A percentile compares a stretch with the other conserved stretches of the same genome.
Evolutionary conservation across 1,140 invertebrate genomes (phyloP).

Genomic region (Acromyrmex charruanus): DNA sequence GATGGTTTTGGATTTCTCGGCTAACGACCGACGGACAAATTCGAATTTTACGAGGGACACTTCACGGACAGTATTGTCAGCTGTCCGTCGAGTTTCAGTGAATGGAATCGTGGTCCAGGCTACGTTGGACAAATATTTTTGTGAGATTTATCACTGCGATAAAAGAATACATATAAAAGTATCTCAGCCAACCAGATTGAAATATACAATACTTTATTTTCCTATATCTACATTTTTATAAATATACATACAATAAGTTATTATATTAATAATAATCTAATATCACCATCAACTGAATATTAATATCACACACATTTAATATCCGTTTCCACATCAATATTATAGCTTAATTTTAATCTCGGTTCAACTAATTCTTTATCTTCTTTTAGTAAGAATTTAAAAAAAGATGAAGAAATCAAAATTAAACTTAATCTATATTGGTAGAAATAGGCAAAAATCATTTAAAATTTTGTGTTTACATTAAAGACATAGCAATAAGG

Average conservation of each 20-base stretch:
- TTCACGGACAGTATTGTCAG: conserved; percentile 38
- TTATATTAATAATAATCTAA: neutral
- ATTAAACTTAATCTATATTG: no score
- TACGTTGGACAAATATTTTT: conserved; percentile 17
- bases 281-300: neutral
- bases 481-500: neutral
- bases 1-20: conserved; percentile 68
- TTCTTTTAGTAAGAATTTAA: no score
- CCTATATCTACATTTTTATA: neutral
- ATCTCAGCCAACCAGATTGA: conserved; percentile 30
- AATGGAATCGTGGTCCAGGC: conserved; percentile 32
- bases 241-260: neutral
- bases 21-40: conserved; percentile 71
- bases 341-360: no score
- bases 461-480: neutral
- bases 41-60: conserved; percentile 72
- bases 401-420: no score
- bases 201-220: conserved; percentile 16
- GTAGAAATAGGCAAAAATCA: neutral
- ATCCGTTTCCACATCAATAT: no score
- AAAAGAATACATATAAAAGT: conserved; percentile 28
- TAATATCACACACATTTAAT: neutral
- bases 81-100: conserved; percentile 45
- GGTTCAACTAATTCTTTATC: no score
- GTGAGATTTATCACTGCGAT: conserved; percentile 55